These are phyloP conservation scores for Muscina levida DNA, from an alignment of 2,888 invertebrate genomes.

Conservation along the genomic window DNA sequence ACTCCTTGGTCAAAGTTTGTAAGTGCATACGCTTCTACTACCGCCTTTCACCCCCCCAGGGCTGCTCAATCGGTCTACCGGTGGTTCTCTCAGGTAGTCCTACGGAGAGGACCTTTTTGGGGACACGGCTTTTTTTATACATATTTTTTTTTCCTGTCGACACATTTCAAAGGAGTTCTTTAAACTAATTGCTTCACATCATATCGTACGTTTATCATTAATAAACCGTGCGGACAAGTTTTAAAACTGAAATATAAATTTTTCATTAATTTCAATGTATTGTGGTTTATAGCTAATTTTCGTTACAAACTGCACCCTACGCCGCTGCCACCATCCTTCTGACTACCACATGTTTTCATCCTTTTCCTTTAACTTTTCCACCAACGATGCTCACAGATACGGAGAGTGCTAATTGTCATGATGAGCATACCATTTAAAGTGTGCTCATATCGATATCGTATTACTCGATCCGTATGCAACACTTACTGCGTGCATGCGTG, in stretches of 20 bases:
- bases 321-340: neutral
- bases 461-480: slow-evolving; percentile 50
- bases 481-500: neutral
- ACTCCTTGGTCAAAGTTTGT: too few species aligned
- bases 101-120: too few species aligned
- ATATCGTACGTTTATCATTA: neutral
- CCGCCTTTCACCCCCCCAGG: too few species aligned
- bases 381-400: neutral
- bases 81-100: too few species aligned
- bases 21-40: too few species aligned
- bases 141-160: too few species aligned
- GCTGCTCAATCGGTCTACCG: too few species aligned
- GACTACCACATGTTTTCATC: slow-evolving; percentile 34
- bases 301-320: neutral
- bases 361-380: neutral
- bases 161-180: too few species aligned
- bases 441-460: slow-evolving; percentile 65
- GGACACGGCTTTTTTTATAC: too few species aligned
- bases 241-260: slow-evolving; percentile 1
- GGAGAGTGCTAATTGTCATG: slow-evolving; percentile 63
- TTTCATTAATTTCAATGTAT: slow-evolving; percentile 19
- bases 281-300: slow-evolving; percentile 40
- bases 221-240: neutral
- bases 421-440: slow-evolving; percentile 68
- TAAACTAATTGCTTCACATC: too few species aligned